Conservation (phyloP, 2,797 vertebrate genomes). For the Hipposideros larvatus region DNA sequence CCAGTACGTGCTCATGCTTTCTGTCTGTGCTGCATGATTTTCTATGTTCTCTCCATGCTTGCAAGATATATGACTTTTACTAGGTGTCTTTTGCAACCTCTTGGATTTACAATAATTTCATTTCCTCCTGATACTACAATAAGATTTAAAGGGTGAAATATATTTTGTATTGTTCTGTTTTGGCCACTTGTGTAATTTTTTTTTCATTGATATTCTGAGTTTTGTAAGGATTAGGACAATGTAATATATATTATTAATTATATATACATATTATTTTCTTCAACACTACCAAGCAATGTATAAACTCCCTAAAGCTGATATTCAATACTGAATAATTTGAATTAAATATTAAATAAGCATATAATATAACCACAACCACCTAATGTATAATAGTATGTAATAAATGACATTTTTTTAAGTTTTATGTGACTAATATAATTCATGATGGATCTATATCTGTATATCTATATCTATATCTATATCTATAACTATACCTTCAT, state of each 20-base stretch:
- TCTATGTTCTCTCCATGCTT: background rate
- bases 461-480: background rate
- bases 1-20: background rate
- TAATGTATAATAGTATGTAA: background rate
- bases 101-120: background rate
- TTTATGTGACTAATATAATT: background rate
- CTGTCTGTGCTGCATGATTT: background rate
- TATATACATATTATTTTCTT: background rate
- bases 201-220: background rate
- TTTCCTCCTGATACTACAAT: background rate
- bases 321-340: background rate
- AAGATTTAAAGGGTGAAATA: conserved; percentile 8
- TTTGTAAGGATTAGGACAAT: background rate
- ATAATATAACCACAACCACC: background rate
- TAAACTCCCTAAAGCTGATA: background rate
- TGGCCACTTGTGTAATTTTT: background rate
- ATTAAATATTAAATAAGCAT: background rate
- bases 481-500: background rate
- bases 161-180: background rate
- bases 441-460: background rate
- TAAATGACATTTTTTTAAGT: background rate
- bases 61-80: background rate
- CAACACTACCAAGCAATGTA: background rate
- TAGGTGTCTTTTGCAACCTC: background rate
- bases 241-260: background rate